Evolutionary conservation across 1,140 invertebrate species (phyloP).

Genomic region (Ladona fulva): DNA sequence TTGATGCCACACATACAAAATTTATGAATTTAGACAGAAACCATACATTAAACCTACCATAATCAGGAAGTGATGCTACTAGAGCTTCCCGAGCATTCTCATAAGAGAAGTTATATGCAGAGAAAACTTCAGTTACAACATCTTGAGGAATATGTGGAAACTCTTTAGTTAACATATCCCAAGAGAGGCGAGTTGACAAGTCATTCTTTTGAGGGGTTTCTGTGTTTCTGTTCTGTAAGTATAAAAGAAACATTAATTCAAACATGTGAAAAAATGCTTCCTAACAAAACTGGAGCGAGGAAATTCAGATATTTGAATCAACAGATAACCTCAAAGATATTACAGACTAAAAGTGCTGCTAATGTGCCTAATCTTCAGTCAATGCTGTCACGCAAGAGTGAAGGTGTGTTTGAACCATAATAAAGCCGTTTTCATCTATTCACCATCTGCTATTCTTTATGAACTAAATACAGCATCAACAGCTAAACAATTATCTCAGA

Average conservation of each 20-base stretch:
- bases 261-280: neutral
- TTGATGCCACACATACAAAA: neutral
- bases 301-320: no score
- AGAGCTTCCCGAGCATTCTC: conserved; percentile 28
- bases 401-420: no score
- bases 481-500: no score
- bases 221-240: neutral
- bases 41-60: neutral
- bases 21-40: neutral
- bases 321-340: no score
- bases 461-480: no score
- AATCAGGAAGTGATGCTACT: conserved; percentile 20
- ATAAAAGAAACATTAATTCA: neutral
- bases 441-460: no score
- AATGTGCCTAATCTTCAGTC: no score
- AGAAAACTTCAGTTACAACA: conserved; percentile 53
- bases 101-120: conserved; percentile 44
- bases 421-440: no score
- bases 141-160: conserved; percentile 58
- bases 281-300: no score
- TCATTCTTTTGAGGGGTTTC: conserved; percentile 15
- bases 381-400: no score
- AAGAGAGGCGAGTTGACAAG: conserved; percentile 34
- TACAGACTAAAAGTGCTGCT: no score
- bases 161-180: conserved; percentile 53